Conservation (phyloP, 2,113 vertebrate species). For the Mormyrus lacerda region DNA sequence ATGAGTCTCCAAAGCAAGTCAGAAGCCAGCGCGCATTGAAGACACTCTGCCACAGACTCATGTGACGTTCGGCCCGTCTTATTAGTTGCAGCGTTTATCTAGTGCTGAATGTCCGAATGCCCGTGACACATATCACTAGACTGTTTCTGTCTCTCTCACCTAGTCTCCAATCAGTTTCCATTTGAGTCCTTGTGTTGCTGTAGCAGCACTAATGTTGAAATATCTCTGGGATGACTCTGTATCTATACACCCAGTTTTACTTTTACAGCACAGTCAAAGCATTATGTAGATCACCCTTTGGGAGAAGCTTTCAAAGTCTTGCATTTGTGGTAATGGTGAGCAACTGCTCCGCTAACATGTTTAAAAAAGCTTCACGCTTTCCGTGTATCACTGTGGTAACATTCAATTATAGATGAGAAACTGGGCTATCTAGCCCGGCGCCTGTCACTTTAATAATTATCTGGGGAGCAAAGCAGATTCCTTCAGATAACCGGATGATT, state of each 20-base stretch:
- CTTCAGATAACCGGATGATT: slow-evolving; percentile 41
- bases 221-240: not conserved
- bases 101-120: not conserved
- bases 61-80: not conserved
- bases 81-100: not conserved
- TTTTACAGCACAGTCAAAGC: not conserved
- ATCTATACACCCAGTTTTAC: not conserved
- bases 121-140: not conserved
- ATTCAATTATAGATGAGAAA: not conserved
- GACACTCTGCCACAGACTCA: not conserved
- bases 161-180: not conserved
- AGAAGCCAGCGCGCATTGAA: not conserved
- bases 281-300: not conserved
- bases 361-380: not conserved
- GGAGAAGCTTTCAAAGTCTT: not conserved
- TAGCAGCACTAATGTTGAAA: not conserved
- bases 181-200: not conserved
- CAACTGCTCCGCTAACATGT: not conserved
- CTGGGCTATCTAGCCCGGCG: not conserved
- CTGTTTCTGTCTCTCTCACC: not conserved
- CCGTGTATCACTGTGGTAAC: not conserved
- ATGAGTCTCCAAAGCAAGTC: not conserved
- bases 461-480: slow-evolving; percentile 4
- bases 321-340: not conserved
- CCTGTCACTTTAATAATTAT: not conserved